Percentiles rank a stretch among this genome's conserved stretches.
phyloP scores from a whole-genome alignment of 2,888 invertebrate genomes.

The Hetaerina titia region DNA sequence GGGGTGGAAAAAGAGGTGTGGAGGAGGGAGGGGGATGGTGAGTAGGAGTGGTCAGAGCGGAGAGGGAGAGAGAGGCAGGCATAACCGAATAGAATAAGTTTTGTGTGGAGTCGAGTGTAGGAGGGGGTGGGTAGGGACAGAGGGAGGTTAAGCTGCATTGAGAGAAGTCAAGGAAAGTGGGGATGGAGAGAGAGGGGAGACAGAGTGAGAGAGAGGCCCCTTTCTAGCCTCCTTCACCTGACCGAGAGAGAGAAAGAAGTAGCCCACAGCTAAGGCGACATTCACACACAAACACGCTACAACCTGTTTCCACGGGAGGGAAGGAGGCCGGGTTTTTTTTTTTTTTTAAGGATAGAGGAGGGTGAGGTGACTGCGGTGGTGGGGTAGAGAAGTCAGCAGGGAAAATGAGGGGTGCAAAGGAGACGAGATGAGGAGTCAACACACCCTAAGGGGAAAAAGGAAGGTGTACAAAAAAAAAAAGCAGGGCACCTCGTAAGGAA shows the following conservation, averaged over 20 bases:
- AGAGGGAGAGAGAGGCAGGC: not conserved
- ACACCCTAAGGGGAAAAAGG: not conserved
- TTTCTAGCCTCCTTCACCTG: slow-evolving; percentile 16
- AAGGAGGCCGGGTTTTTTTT: too few relatives aligned
- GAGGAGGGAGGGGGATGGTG: not conserved
- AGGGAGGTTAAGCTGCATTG: not conserved
- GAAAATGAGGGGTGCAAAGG: not conserved
- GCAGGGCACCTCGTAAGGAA: not conserved
- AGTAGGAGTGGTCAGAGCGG: not conserved
- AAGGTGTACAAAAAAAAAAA: not conserved
- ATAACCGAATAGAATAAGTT: not conserved
- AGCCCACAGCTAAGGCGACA: slow-evolving; percentile 18
- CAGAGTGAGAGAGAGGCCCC: not conserved
- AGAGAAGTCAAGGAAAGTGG: too few relatives aligned
- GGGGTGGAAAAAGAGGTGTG: not conserved
- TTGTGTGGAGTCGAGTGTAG: too few relatives aligned
- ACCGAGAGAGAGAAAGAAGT: slow-evolving; percentile 5
- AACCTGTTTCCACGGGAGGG: not conserved
- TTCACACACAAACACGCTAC: slow-evolving; percentile 19
- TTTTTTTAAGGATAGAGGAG: too few relatives aligned
- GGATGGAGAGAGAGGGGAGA: not conserved
- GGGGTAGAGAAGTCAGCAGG: not conserved
- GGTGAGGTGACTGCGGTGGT: too few relatives aligned
- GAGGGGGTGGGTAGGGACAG: not conserved
- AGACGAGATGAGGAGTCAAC: not conserved